These are phyloP conservation scores for Eublepharis macularius DNA, from an alignment of 2,113 vertebrate species.

Conservation along the genomic window DNA sequence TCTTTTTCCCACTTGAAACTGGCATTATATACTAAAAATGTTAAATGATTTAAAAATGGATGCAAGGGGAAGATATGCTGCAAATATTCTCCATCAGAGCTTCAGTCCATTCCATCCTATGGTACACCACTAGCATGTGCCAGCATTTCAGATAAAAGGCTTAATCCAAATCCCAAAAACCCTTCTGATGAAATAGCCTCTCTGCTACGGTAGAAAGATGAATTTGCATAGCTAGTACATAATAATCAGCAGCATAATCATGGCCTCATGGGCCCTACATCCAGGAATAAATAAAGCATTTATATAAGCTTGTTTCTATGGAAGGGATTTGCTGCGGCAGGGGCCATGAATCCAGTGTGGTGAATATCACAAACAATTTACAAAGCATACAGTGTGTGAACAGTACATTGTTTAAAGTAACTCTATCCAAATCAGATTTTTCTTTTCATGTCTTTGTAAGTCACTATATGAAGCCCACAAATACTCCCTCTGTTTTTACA, in stretches of 20 bases:
- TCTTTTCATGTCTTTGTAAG: not conserved
- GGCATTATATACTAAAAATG: not conserved
- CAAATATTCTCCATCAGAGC: not conserved
- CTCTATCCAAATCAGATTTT: not conserved
- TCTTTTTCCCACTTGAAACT: not conserved
- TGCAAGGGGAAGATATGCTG: not conserved
- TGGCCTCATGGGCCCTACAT: not conserved
- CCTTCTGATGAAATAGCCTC: not conserved
- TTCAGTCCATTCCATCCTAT: not conserved
- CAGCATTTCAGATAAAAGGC: conserved; percentile 14
- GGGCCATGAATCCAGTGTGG: not conserved
- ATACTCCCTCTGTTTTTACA: not conserved
- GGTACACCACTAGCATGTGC: not conserved
- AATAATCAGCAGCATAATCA: not conserved
- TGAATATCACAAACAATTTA: not conserved
- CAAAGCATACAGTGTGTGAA: not conserved
- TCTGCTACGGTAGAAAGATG: not conserved
- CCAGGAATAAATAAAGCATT: conserved; percentile 2
- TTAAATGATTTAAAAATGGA: not conserved
- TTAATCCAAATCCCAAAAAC: conserved; percentile 12
- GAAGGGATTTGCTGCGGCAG: not conserved
- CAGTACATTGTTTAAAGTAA: not conserved
- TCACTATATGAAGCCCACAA: not conserved
- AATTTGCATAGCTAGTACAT: conserved; percentile 2
- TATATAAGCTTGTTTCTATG: conserved; percentile 5